These are phyloP conservation scores for Ispidina picta DNA, from an alignment of 2,797 vertebrate genomes.

Conservation along the genomic window DNA sequence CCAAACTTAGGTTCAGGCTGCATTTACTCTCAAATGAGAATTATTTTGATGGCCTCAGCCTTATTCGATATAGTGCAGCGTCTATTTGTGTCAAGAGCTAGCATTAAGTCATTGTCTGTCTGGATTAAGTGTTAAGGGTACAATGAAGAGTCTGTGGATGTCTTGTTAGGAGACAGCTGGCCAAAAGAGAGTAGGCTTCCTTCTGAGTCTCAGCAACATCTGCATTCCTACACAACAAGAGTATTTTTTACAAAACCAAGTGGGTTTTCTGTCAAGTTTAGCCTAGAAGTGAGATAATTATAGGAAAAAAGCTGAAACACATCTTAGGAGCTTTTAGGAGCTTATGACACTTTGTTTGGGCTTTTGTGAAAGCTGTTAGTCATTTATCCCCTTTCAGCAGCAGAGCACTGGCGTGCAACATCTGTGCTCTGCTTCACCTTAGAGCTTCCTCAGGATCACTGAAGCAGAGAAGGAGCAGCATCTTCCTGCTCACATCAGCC, in stretches of 20 bases:
- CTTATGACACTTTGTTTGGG: slow-evolving; percentile 43
- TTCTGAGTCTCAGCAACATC: slow-evolving; percentile 15
- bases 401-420: not conserved
- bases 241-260: slow-evolving; percentile 48
- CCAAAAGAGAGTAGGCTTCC: slow-evolving; percentile 13
- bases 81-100: slow-evolving; percentile 50
- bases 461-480: not conserved
- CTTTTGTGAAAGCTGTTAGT: slow-evolving; percentile 31
- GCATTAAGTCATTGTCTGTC: slow-evolving; percentile 41
- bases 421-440: slow-evolving; percentile 13
- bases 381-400: slow-evolving; percentile 10
- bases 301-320: slow-evolving; percentile 12
- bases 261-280: slow-evolving; percentile 34
- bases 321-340: slow-evolving; percentile 47
- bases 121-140: slow-evolving; percentile 39
- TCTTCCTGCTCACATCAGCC: not conserved
- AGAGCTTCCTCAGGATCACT: not conserved
- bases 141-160: slow-evolving; percentile 15
- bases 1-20: slow-evolving; percentile 9
- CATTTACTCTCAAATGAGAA: slow-evolving; percentile 41
- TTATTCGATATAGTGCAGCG: not conserved
- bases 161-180: slow-evolving; percentile 25
- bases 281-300: slow-evolving; percentile 52
- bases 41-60: slow-evolving; percentile 35
- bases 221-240: slow-evolving; percentile 28